Base-by-base conservation (phyloP, 92 coral and sea anemone genomes). In the Actinernus sp. region DNA sequence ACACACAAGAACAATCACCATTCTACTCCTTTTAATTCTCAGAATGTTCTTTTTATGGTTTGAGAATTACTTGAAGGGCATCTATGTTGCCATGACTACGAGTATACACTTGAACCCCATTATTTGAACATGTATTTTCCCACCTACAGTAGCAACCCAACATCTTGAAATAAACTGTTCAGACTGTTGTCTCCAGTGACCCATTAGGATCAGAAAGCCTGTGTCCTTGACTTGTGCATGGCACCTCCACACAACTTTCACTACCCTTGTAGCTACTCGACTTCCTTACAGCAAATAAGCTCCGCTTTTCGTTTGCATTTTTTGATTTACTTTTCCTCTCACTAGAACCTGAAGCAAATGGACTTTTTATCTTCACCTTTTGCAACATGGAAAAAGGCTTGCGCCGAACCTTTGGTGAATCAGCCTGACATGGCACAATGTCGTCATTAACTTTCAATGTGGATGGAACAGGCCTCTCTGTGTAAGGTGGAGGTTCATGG, bases 401-500 rank as follows among this genome's bases (percentile, higher is more conserved):
- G 31, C 85, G 89, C 33, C 76, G 74, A 32, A 36, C 30, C 43
- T 64, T 70, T 6, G 89, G 83, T 33, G 89, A 73, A 43, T 47
- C 50, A 2, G 92, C 76, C 47, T 59, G 69, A 33, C 58, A 47
- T n/a, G 88, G 81, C 9, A 83, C 85, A 21, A 85, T 86, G 58
- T 86, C 97, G 67, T 90, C 92, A 14, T 74, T 79, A 3, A 85
- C 92, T 21, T 78, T 87, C n/a, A 58, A 49, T 11, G 85, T 70
- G 13, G 60, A 71, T 27, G 72, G 72, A 14, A 62, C 23, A 8
- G 65, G 75, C 22, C 82, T 92, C 34, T 63, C 88, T 36, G 89
- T 73, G 28, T 92, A 79, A 41, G 89, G 88, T n/a, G 97, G 97
- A 1, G 97, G 97, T 11, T 92, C 93, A 41, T 83, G 59, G 23